Percentiles rank a stretch among this genome's conserved stretches.
These are phyloP conservation scores for Thysanoteuthis rhombus DNA, from an alignment of 2,888 invertebrate species.

Conservation along the genomic window DNA sequence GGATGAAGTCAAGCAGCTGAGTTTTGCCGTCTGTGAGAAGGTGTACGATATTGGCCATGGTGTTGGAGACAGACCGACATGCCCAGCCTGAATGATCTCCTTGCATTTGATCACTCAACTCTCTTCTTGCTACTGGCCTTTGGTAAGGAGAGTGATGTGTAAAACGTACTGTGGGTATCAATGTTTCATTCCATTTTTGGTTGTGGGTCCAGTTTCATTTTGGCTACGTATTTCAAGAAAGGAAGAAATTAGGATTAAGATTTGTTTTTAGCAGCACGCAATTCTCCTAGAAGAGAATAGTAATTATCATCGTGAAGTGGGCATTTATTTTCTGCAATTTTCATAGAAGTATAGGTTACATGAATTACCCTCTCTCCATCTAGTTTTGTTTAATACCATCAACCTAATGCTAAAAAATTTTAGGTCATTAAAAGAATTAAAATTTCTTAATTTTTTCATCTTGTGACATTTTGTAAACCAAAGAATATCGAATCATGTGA, in stretches of 20 bases:
- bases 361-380: no score
- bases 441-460: no score
- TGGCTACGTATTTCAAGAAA: not conserved
- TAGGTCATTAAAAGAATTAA: no score
- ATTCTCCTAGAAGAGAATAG: no score
- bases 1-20: conserved; percentile 77
- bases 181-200: not conserved
- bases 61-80: conserved; percentile 71
- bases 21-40: conserved; percentile 78
- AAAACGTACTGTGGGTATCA: not conserved
- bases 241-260: not conserved
- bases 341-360: no score
- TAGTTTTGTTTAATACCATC: no score
- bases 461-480: no score
- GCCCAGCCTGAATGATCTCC: not conserved
- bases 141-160: not conserved
- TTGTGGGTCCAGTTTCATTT: conserved; percentile 12
- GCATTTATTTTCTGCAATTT: no score
- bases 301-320: no score
- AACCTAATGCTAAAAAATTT: no score
- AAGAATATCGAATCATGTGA: no score
- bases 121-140: not conserved
- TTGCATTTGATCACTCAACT: not conserved
- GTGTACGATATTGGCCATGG: conserved; percentile 85
- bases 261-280: no score